Conservation (phyloP, 2,797 vertebrate genomes). For the Hozukius guyotensis region DNA sequence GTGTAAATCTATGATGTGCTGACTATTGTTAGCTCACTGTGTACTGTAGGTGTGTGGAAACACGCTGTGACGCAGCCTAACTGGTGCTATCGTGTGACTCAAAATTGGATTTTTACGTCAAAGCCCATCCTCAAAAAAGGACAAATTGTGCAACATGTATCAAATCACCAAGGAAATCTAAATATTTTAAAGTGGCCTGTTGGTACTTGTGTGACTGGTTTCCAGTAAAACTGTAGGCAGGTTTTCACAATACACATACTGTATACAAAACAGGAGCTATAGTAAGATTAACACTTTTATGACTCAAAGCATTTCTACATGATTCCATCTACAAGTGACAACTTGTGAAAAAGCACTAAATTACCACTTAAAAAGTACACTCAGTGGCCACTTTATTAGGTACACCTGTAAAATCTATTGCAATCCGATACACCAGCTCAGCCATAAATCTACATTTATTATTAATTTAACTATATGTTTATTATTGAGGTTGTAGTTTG, state of each 20-base stretch:
- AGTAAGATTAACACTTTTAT: background rate
- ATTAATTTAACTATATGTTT: background rate
- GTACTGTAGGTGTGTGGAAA: background rate
- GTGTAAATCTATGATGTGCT: background rate
- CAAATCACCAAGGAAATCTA: background rate
- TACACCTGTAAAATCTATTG: background rate
- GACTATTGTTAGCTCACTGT: background rate
- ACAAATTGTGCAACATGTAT: background rate
- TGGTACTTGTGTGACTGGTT: background rate
- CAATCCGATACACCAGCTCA: background rate
- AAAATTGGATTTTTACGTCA: constrained; percentile 10
- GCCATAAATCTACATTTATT: background rate
- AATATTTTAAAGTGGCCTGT: background rate
- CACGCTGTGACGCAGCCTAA: background rate
- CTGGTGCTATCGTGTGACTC: constrained; percentile 11
- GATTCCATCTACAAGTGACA: background rate
- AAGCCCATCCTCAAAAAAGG: background rate
- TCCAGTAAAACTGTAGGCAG: constrained; percentile 32
- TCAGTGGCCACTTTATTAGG: background rate
- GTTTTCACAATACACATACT: background rate
- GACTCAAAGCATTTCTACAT: constrained; percentile 17
- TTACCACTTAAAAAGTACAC: background rate
- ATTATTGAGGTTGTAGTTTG: background rate
- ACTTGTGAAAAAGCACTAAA: background rate
- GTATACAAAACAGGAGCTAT: background rate